Evolutionary conservation across 2,888 invertebrate species (phyloP), one percentile per base, ranked within the genome.

Genomic region (Leptothorax acervorum): DNA sequence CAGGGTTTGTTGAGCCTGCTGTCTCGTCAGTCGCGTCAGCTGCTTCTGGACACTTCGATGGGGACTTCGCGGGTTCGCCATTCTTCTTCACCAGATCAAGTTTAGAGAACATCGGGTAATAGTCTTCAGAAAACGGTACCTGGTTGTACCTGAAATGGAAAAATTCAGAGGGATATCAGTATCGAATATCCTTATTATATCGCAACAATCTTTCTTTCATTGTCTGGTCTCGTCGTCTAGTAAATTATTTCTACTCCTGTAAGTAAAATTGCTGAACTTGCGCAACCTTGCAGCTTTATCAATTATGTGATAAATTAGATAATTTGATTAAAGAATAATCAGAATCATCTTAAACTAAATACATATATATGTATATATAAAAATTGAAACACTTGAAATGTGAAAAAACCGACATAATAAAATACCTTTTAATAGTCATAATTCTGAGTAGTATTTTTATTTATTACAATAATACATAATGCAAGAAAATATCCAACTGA

Each of bases 131-230:
- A 84, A 89, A 92, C 82, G 89, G 86, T 87, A 92, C 89, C 82
- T 91, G 92, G 87, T 88, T 87, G 92, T 91, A 94, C 91, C 94
- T 94, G 94, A 91, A 94, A 94, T 93, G 83, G 90, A 91, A 93
- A 93, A 94, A 92, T 92, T 92, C 89, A 92, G 85, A 91, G 83
- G 90, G 89, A 90, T 91, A 92, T 94, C 90, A 92, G 92, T 93
- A 90, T 88, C 86, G 82, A 79, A 71, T 68, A 74, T 87, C 86
- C 85, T 86, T 45, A 70, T 60, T 81, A 62, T 15, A 60, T 82
- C 18, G 66, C 82, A 70, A 85, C 73, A 62, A 78, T 84, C 82
- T 89, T 88, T 85, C 83, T 84, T 82, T 79, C 53, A 79, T 89
- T 88, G 82, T 82, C 83, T 75, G 79, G 81, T 84, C 83, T 86